These are phyloP conservation scores for Goniozus legneri DNA, from an alignment of 1,140 invertebrate genomes.

Conservation along the genomic window DNA sequence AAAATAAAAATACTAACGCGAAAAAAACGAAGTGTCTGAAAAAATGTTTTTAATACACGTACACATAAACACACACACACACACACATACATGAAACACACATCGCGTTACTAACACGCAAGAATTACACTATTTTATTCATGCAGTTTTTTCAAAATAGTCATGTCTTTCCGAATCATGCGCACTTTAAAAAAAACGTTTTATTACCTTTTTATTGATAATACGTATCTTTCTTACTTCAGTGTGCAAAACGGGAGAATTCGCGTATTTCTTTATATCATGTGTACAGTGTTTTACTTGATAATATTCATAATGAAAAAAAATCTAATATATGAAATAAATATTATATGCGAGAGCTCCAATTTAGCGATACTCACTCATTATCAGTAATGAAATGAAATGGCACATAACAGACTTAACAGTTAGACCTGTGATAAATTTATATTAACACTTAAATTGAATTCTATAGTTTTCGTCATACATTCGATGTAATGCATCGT, in stretches of 20 bases:
- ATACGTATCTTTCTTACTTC: background rate
- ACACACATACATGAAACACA: no score
- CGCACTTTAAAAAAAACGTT: no score
- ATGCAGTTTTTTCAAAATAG: no score
- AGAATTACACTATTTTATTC: no score
- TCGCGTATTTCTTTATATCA: background rate
- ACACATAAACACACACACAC: no score
- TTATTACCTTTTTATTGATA: background rate
- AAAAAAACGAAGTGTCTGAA: no score
- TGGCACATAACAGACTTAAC: conserved; percentile 26
- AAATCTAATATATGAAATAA: background rate
- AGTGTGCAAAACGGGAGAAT: background rate
- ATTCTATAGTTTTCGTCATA: background rate
- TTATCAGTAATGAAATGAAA: conserved; percentile 6
- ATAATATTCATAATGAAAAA: conserved; percentile 13
- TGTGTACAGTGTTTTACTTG: conserved; percentile 10
- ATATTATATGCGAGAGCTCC: conserved; percentile 5
- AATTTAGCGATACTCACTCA: conserved; percentile 3
- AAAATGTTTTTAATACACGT: no score
- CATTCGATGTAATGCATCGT: no score
- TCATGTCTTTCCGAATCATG: no score
- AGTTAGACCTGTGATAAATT: conserved; percentile 47
- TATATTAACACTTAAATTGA: conserved; percentile 13
- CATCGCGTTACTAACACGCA: no score
- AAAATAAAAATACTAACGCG: no score